phyloP scores from a whole-genome alignment of 64 coral and sea anemone genomes.

The Stylophora pistillata region DNA sequence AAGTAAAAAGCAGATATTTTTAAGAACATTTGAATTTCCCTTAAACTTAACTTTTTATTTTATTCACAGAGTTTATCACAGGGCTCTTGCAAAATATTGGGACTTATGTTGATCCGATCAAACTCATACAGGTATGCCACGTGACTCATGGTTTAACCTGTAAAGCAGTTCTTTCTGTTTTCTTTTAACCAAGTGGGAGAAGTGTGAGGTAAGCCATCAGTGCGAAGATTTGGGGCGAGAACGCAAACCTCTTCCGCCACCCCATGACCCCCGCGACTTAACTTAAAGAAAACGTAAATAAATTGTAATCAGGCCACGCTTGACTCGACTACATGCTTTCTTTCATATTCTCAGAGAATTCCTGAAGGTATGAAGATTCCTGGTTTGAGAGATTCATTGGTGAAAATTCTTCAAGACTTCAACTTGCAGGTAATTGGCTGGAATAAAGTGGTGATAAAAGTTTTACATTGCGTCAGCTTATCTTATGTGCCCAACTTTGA shows the following conservation, averaged over 20 bases:
- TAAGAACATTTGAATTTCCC: background rate
- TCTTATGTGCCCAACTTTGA: no score
- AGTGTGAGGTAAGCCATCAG: no score
- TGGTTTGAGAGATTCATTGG: slow-evolving; percentile 88
- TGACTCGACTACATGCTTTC: background rate
- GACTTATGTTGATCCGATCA: slow-evolving; percentile 97
- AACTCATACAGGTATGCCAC: slow-evolving; percentile 93
- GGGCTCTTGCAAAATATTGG: slow-evolving; percentile 96
- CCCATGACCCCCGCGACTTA: no score
- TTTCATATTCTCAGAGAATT: slow-evolving; percentile 68
- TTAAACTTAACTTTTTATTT: background rate
- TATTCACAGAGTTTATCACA: slow-evolving; percentile 86
- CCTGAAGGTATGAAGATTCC: slow-evolving; percentile 93
- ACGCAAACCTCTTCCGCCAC: no score
- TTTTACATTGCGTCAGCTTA: no score
- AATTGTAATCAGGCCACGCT: background rate
- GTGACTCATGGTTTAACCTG: no score
- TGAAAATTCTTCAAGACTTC: slow-evolving; percentile 97
- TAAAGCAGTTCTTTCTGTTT: no score
- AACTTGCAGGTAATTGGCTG: slow-evolving; percentile 79
- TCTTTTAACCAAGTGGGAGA: no score
- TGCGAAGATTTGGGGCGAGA: no score
- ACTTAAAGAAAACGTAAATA: no score
- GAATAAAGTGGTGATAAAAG: no score
- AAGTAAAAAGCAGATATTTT: no score